These are phyloP conservation scores for Nibea coibor DNA, from an alignment of 2,113 vertebrate species.

Conservation along the genomic window DNA sequence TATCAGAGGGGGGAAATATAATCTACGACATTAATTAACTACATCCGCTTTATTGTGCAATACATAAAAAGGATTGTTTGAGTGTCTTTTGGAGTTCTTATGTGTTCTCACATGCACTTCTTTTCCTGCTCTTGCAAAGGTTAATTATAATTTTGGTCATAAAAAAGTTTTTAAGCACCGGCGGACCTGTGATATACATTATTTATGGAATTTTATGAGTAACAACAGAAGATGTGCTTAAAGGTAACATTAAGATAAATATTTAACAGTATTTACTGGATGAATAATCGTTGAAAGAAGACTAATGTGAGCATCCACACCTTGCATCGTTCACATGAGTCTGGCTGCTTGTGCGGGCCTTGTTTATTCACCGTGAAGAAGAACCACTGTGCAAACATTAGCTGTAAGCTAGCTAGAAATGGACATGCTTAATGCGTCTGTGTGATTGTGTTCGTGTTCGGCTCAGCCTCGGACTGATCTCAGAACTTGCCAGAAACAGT, in stretches of 20 bases:
- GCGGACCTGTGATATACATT: conserved; percentile 2
- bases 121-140: conserved; percentile 30
- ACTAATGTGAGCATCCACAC: neutral
- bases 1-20: conserved; percentile 34
- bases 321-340: neutral
- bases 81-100: conserved; percentile 22
- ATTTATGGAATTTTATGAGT: neutral
- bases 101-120: neutral
- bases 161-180: conserved; percentile 9
- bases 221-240: conserved; percentile 4
- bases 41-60: conserved; percentile 29
- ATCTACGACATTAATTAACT: conserved; percentile 46
- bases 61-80: conserved; percentile 37
- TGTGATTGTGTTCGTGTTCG: neutral
- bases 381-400: neutral
- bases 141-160: conserved; percentile 49
- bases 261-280: conserved; percentile 3
- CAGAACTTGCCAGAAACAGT: neutral
- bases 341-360: neutral
- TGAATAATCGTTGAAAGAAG: conserved; percentile 14
- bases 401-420: neutral
- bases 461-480: neutral
- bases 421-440: neutral
- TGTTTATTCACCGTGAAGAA: neutral
- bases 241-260: conserved; percentile 3